phyloP scores from a whole-genome alignment of 2,113 vertebrate genomes.

The Caranx ignobilis region DNA sequence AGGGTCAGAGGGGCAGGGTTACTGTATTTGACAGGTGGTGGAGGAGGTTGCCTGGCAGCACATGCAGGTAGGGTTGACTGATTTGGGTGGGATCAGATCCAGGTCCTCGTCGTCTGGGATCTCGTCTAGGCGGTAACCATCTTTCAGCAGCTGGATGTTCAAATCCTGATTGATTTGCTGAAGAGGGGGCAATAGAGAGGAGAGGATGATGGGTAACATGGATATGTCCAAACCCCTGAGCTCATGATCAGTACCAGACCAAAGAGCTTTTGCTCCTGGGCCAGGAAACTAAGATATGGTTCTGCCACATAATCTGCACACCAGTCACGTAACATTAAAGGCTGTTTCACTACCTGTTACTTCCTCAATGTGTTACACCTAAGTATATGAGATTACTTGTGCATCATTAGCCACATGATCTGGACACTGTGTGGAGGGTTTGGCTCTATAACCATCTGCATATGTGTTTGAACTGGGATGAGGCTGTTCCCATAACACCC shows the following conservation, averaged over 20 bases:
- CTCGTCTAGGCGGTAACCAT: constrained; percentile 97
- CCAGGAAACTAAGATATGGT: background rate
- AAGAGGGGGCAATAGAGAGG: constrained; percentile 62
- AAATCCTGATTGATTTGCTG: constrained; percentile 99
- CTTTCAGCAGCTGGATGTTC: constrained; percentile 99
- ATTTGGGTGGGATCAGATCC: constrained; percentile 97
- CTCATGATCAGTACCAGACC: too few species aligned
- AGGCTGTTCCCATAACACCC: background rate
- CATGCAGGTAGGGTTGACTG: constrained; percentile 98
- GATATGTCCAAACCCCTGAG: background rate
- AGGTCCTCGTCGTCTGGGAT: constrained; percentile 98
- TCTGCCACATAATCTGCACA: background rate
- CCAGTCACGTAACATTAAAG: background rate
- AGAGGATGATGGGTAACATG: background rate
- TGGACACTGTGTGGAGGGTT: background rate
- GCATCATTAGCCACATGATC: background rate
- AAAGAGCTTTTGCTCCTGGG: background rate
- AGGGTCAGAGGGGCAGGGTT: constrained; percentile 74
- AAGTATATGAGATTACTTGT: background rate
- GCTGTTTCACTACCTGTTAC: background rate
- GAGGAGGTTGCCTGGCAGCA: constrained; percentile 99
- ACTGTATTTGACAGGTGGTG: constrained; percentile 98
- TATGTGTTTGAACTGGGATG: background rate
- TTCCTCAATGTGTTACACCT: background rate
- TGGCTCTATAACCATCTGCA: background rate